Conservation (phyloP, 2,113 vertebrate species). For the Notothenia rossii region DNA sequence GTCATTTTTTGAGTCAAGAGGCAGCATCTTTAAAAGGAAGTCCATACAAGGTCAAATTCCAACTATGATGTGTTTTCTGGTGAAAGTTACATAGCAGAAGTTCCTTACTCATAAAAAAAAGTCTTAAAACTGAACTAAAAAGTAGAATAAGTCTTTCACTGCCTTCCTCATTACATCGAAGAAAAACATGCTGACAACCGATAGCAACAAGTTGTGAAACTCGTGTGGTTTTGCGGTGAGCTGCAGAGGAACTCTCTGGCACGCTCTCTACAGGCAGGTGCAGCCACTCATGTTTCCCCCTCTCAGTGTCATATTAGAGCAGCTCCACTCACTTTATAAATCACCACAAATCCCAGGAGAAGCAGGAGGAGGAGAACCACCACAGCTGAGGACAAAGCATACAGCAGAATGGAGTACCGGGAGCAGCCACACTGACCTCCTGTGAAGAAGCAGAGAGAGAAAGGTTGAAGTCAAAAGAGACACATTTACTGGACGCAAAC, state of each 20-base stretch:
- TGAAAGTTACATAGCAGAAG: rapidly evolving
- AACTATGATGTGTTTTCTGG: neutral
- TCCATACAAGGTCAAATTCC: no score
- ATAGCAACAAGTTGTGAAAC: conserved; percentile 53
- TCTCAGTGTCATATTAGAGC: neutral
- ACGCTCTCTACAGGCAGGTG: conserved; percentile 49
- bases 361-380: conserved; percentile 68
- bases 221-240: conserved; percentile 59
- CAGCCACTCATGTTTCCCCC: neutral
- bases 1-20: conserved; percentile 1
- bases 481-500: neutral
- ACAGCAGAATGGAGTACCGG: conserved; percentile 66
- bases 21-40: neutral
- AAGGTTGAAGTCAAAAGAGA: neutral
- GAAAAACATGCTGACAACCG: conserved; percentile 26
- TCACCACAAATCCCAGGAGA: conserved; percentile 14
- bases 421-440: conserved; percentile 61
- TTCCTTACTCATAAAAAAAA: neutral
- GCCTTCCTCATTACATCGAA: neutral
- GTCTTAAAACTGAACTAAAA: neutral
- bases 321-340: conserved; percentile 62
- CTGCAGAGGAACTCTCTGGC: conserved; percentile 40
- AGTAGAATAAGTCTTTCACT: neutral
- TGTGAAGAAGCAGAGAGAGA: conserved; percentile 43
- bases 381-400: conserved; percentile 63